Percentiles rank a stretch among this genome's conserved stretches.
phyloP scores from a whole-genome alignment of 2,113 vertebrate species.

The Dolichallabes microphthalmus region DNA sequence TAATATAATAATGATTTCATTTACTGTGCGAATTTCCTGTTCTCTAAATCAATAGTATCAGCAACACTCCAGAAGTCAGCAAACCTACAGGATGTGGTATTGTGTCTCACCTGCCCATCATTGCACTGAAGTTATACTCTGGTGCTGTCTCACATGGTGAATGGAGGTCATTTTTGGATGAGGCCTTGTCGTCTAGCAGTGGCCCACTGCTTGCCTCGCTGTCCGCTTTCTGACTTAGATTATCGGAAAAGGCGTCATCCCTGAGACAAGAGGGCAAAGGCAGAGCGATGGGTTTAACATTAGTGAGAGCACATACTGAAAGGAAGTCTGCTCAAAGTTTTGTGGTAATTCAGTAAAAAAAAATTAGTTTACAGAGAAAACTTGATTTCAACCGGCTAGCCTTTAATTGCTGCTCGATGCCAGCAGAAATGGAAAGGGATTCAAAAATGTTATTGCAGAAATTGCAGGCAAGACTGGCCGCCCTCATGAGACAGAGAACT shows the following conservation, averaged over 20 bases:
- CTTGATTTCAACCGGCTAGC: slow-evolving; percentile 21
- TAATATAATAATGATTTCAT: neutral
- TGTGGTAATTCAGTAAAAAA: neutral
- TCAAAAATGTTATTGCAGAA: slow-evolving; percentile 23
- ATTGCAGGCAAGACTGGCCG: slow-evolving; percentile 3
- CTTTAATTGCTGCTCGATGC: slow-evolving; percentile 23
- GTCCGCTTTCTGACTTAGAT: slow-evolving; percentile 95
- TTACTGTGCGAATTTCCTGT: neutral
- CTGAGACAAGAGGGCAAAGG: slow-evolving; percentile 62
- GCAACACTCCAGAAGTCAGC: neutral
- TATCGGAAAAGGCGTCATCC: slow-evolving; percentile 97
- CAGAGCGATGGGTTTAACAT: slow-evolving; percentile 4
- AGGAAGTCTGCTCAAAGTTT: neutral
- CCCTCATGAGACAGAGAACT: slow-evolving; percentile 17
- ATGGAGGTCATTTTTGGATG: slow-evolving; percentile 91
- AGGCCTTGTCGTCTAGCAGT: slow-evolving; percentile 88
- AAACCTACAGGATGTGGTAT: neutral
- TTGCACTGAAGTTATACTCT: slow-evolving; percentile 88
- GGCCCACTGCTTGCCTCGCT: slow-evolving; percentile 98
- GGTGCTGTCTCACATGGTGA: slow-evolving; percentile 89
- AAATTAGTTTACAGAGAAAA: neutral
- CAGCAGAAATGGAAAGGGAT: slow-evolving; percentile 18
- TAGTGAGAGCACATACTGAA: neutral
- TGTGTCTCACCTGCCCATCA: slow-evolving; percentile 84
- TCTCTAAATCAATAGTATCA: neutral